Evolutionary conservation across 2,797 vertebrate species (phyloP), one percentile per base, ranked within the genome.

Genomic region (Bucorvus abyssinicus): DNA sequence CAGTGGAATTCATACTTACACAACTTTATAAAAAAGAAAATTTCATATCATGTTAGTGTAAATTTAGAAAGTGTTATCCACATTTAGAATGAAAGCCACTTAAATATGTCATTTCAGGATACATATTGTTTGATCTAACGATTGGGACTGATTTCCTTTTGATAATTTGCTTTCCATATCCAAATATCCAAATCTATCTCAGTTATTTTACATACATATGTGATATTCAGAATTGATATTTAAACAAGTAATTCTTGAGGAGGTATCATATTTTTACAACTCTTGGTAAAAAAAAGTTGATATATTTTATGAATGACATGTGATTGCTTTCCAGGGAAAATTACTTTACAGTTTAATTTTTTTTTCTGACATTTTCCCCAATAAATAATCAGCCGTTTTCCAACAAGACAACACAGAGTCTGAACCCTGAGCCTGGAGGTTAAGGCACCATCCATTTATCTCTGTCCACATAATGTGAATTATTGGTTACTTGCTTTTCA

Each of bases 371-470:
- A 96, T 96, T 95, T 97, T 95, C 79, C 94, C 81, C 96, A 97
- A 96, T 97, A 97, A 98, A 96, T 96, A 97, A 97, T 96, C 91
- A 97, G 91, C 91, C 94, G n/a, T 89, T 96, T 97, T 93, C 89
- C 94, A 96, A 92, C 60, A 93, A 88, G 78, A 94, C 88, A 96
- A 89, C 90, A 87, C n/a, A 82, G 14, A 89, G 59, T 80, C 92
- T 97, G 95, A 97, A 96, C 94, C 69, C 89, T 92, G 86, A 97
- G 95, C 96, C 95, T 97, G 93, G 74, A 97, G 95, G 96, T 97
- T 96, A 97, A 91, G 70, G 89, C 93, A 84, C 14, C 76, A 94
- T 95, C 86, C 93, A 97, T 98, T 98, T 97, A 97, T 97, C 96
- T 97, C 84, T 97, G 95, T 94, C 96, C 85, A 94, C 45, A 91